These are phyloP conservation scores for Lacerta viridis DNA, from an alignment of 2,797 vertebrate species.

Conservation along the genomic window DNA sequence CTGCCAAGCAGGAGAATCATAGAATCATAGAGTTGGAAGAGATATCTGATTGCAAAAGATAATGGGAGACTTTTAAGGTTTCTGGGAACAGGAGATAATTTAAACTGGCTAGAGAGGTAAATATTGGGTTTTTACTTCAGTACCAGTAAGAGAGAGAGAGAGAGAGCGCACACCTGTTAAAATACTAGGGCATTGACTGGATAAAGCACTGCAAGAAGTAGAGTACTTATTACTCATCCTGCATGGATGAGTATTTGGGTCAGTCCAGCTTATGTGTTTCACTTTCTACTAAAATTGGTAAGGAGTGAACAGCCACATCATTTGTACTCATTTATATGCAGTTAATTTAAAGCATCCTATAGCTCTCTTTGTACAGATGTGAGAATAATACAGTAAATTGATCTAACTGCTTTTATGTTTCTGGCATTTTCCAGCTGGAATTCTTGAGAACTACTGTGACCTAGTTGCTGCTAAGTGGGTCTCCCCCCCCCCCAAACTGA, in stretches of 20 bases:
- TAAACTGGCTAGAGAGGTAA: neutral
- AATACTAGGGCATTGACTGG: slow-evolving; percentile 16
- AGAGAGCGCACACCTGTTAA: slow-evolving; percentile 6
- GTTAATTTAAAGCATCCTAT: slow-evolving; percentile 3
- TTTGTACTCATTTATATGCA: slow-evolving; percentile 2
- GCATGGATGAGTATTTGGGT: slow-evolving; percentile 11
- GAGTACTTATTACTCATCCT: slow-evolving; percentile 22
- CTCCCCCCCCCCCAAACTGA: neutral
- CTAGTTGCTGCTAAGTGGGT: neutral
- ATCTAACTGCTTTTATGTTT: neutral
- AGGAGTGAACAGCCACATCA: neutral
- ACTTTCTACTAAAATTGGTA: slow-evolving; percentile 20
- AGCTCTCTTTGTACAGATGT: slow-evolving; percentile 2
- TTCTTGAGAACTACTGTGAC: neutral
- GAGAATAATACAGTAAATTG: slow-evolving; percentile 7
- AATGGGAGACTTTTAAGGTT: neutral
- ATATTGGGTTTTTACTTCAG: neutral
- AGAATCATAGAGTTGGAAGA: too few relatives aligned
- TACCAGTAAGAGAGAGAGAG: slow-evolving; percentile 10
- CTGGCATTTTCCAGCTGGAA: neutral
- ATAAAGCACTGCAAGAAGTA: slow-evolving; percentile 27
- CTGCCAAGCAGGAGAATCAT: too few relatives aligned
- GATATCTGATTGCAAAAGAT: neutral
- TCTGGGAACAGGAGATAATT: neutral
- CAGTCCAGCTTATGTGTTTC: neutral